Evolutionary conservation across 2,113 vertebrate genomes (phyloP), one percentile per base, ranked within the genome.

Genomic region (Anarhynchus alexandrinus): DNA sequence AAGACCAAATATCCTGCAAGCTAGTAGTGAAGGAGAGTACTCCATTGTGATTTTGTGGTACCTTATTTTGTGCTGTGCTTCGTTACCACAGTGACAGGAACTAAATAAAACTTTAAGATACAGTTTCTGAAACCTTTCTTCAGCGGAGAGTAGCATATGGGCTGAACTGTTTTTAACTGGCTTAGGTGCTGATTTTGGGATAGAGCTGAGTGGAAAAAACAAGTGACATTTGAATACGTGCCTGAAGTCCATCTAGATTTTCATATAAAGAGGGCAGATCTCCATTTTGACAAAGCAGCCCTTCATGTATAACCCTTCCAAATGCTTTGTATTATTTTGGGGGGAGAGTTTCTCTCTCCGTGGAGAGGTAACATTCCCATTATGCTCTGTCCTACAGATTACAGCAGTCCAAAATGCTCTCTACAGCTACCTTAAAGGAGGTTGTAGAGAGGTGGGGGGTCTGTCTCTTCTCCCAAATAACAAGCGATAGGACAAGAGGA

Each of bases 51-150:
- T 52, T 93, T 70, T 80, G 49, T 82, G 40, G 29, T 47, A 29
- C 71, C 90, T 90, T 42, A 87, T 91, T 90, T 47, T 91, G 52
- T 80, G 51, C 34, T 27, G 16, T 65, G 34, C 55, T 93, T 96
- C 0, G 61, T 97, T 97, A 82, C 95, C 92, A 96, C 88, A 96
- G 95, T 65, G 74, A 96, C 30, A 49, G 38, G 61, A 91, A 76
- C 91, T 92, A 90, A 83, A 96, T 73, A 94, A 95, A 95, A 93
- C 64, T 34, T 7, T 58, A 85, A 73, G 80, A 52, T 45, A 21
- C 43, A 18, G 61, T 62, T 79, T 96, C 62, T 5, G 5, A 88
- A 88, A 59, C 36, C 43, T 82, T 80, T 42, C 69, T 62, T 74
- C 40, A 86, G 59, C 4, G 17, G n/a, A 64, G 65, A 66, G 45